Conservation (phyloP, 2,113 vertebrate species). For the Hippopotamus amphibius region DNA sequence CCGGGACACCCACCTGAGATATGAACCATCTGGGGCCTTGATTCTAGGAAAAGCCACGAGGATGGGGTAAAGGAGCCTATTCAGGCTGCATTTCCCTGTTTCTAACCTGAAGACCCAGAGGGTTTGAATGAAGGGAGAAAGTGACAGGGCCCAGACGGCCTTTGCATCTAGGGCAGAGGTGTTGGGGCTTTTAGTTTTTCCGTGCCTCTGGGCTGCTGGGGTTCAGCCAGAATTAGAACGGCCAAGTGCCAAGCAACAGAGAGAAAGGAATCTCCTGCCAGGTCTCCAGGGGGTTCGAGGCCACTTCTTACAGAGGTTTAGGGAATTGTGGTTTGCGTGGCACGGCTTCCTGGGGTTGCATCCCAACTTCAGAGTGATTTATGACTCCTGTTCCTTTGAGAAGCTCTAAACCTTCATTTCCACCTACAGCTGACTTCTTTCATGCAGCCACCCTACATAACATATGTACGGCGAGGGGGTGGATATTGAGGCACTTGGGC, state of each 20-base stretch:
- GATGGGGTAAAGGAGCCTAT: background rate
- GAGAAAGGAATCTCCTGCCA: slow-evolving; percentile 69
- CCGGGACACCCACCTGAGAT: background rate
- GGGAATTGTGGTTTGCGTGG: slow-evolving; percentile 68
- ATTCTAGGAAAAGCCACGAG: background rate
- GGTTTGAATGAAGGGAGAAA: background rate
- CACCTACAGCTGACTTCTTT: slow-evolving; percentile 53
- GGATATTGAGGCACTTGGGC: background rate
- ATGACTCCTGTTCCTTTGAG: slow-evolving; percentile 32
- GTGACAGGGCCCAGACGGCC: background rate
- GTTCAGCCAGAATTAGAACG: slow-evolving; percentile 50
- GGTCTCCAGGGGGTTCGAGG: slow-evolving; percentile 61
- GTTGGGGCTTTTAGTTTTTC: background rate
- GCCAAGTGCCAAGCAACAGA: slow-evolving; percentile 75
- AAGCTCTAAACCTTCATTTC: background rate
- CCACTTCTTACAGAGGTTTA: slow-evolving; percentile 64
- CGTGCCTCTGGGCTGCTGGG: slow-evolving; percentile 44
- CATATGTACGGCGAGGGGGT: background rate
- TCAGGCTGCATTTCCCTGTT: background rate
- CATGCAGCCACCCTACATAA: background rate
- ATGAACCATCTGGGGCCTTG: background rate
- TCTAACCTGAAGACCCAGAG: background rate
- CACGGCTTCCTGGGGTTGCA: slow-evolving; percentile 50
- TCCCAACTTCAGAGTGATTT: slow-evolving; percentile 49
- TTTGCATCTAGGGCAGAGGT: background rate